Evolutionary conservation across 2,797 vertebrate genomes (phyloP).

Genomic region (Mallotus villosus): DNA sequence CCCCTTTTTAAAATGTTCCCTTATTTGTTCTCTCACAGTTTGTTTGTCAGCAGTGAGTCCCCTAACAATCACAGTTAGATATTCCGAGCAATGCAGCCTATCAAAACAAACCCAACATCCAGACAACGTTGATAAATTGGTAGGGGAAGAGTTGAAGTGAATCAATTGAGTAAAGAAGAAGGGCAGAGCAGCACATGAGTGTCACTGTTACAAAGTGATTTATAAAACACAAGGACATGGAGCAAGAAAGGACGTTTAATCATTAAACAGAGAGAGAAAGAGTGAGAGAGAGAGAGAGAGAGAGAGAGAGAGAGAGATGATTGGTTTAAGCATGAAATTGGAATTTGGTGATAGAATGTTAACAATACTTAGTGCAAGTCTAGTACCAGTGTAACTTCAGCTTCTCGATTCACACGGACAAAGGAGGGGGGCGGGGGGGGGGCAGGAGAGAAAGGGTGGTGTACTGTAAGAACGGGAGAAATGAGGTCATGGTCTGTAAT

Average conservation of each 20-base stretch:
- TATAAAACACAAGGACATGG: conserved; percentile 15
- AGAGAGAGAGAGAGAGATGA: conserved; percentile 20
- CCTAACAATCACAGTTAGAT: too few relatives aligned
- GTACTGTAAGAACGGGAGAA: conserved; percentile 16
- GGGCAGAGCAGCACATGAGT: conserved; percentile 10
- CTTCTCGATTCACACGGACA: conserved; percentile 37
- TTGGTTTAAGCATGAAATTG: conserved; percentile 45
- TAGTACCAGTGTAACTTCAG: conserved; percentile 50
- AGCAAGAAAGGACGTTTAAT: conserved; percentile 25
- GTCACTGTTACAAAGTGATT: conserved; percentile 13
- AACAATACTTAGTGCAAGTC: conserved; percentile 62
- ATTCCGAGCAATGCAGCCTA: too few relatives aligned
- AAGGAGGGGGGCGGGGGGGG: conserved; percentile 15
- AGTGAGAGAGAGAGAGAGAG: conserved; percentile 23
- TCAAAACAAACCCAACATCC: not conserved
- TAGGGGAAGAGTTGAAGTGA: not conserved
- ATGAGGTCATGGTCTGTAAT: not conserved
- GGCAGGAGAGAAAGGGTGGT: not conserved
- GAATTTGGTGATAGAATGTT: conserved; percentile 59
- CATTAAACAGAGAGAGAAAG: conserved; percentile 23
- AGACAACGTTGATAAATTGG: conserved; percentile 32
- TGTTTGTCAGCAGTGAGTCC: too few relatives aligned
- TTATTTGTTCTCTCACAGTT: not conserved
- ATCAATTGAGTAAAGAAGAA: conserved; percentile 12
- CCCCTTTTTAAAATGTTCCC: not conserved